Percentiles rank a stretch among this genome's conserved stretches.
These are phyloP conservation scores for Lissocephala sabroskyi DNA, from an alignment of 2,888 invertebrate species.

Conservation along the genomic window DNA sequence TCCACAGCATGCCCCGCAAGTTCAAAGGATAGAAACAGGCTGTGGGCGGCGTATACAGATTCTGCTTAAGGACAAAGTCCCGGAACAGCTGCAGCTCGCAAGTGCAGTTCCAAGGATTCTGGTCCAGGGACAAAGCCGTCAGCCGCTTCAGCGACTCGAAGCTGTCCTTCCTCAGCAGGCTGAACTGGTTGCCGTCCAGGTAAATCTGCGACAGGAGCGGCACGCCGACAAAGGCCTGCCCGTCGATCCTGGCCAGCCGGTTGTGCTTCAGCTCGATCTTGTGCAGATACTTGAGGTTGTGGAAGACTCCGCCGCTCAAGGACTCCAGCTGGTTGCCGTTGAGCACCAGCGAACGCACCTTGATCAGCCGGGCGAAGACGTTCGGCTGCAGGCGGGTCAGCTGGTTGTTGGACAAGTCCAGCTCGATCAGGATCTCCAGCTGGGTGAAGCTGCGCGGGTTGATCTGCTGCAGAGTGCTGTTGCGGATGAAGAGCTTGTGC, in stretches of 20 bases:
- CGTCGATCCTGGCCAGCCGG: conserved; percentile 78
- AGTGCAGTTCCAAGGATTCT: conserved; percentile 92
- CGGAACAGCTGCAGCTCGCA: conserved; percentile 85
- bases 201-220: conserved; percentile 80
- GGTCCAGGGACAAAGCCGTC: conserved; percentile 82
- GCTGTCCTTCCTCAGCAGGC: conserved; percentile 77
- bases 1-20: conserved; percentile 83
- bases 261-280: conserved; percentile 85
- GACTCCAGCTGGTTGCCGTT: conserved; percentile 82
- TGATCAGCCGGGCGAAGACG: conserved; percentile 80
- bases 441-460: conserved; percentile 82
- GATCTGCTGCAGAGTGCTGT: conserved; percentile 81
- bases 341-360: conserved; percentile 81
- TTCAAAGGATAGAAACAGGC: conserved; percentile 81
- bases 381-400: conserved; percentile 78
- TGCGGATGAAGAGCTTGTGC: conserved; percentile 83
- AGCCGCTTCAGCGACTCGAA: conserved; percentile 79
- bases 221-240: conserved; percentile 80
- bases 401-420: conserved; percentile 84
- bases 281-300: conserved; percentile 82
- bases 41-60: conserved; percentile 84
- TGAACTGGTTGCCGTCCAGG: conserved; percentile 83
- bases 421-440: conserved; percentile 83
- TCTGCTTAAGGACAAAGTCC: conserved; percentile 82
- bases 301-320: conserved; percentile 82